Base-by-base conservation (phyloP, 2,888 invertebrate genomes). In the Hirtodrosophila trivittata region DNA sequence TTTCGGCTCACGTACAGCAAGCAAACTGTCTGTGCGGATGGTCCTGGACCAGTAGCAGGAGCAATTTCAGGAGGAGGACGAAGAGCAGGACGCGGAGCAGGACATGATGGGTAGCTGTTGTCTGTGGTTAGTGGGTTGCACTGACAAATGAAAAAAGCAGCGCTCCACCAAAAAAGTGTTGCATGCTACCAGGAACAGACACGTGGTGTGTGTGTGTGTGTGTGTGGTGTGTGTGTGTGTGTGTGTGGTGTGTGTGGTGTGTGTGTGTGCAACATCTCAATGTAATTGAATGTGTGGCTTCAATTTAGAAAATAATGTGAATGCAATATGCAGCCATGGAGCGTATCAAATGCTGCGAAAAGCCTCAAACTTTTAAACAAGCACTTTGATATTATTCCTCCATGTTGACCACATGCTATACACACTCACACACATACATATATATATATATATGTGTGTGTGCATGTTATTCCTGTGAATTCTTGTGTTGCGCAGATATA, bases 91-190 rank as follows among this genome's bases (percentile, higher is more conserved):
- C 5, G 18, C 2, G 18, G 3, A 21, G 3, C 5, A 21, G 18
- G 18, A 21, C 18, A 21, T 21, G 18, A 21, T 21, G 18, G 2
- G 18, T 21, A 21, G 18, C 5, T 35, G 13, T 16, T 18, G 4
- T 18, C 18, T 60, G 60, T n/a, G 56, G 47, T 26, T 26, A 21
- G 18, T 21, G 18, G 21, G 47, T 37, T 56, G 57, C 56, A 59
- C 42, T 56, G 56, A 42, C 56, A 47, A 49, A 41, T 56, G 46
- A 38, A 38, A 33, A 56, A 42, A 16, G 35, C 33, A n/a, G 8
- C 28, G 35, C 28, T 25, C 12, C 25, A 26, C 25, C 41, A 21
- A 21, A 42, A 51, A 26, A 39, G 41, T 41, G 55, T 56, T 50
- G 41, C 55, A 47, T 47, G 38, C 37, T 21, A 21, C n/a, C 26